Percentiles rank a stretch among this genome's conserved stretches.
Conservation (phyloP, 2,113 vertebrate genomes). For the Notarius lentiginosus region DNA sequence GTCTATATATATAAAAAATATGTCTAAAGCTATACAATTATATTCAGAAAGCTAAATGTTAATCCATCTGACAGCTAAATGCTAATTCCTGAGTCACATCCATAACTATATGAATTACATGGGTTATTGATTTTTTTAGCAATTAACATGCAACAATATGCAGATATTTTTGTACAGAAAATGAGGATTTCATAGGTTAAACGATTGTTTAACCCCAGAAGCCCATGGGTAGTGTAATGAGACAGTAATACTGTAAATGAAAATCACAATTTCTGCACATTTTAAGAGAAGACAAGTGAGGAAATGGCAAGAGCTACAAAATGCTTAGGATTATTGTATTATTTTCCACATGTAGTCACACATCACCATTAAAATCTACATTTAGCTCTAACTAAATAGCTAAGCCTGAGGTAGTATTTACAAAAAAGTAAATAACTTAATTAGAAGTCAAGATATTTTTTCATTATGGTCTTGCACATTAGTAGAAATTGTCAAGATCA, state of each 20-base stretch:
- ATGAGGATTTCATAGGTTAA: neutral
- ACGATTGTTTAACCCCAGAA: too few species aligned
- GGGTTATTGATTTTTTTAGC: neutral
- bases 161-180: neutral
- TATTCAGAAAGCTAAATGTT: neutral
- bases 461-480: neutral
- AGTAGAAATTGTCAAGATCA: neutral
- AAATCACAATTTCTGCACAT: neutral
- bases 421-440: neutral
- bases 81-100: slow-evolving; percentile 23
- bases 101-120: neutral
- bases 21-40: neutral
- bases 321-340: neutral
- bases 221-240: neutral
- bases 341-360: neutral
- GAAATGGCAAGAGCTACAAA: neutral
- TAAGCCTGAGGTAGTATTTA: neutral
- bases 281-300: neutral
- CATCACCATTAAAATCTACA: neutral
- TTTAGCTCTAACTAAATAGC: neutral
- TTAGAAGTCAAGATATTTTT: neutral
- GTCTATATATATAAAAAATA: neutral
- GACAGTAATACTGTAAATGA: neutral
- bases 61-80: slow-evolving; percentile 23
- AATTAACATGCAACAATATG: neutral